phyloP scores from a whole-genome alignment of 2,797 vertebrate genomes.

The Prunella strophiata region DNA sequence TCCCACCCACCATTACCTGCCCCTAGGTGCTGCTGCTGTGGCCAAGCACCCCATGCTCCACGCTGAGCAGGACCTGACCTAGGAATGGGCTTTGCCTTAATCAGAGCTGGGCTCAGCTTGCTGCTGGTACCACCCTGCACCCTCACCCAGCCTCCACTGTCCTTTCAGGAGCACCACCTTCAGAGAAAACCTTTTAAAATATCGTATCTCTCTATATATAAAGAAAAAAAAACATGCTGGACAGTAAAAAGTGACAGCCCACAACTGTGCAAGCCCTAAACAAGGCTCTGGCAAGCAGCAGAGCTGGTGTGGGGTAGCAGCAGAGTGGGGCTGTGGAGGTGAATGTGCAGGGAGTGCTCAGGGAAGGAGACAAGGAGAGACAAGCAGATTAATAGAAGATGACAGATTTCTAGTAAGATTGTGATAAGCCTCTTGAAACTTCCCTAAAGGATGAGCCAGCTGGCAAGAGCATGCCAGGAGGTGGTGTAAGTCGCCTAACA shows the following conservation, averaged over 20 bases:
- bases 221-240: rapidly evolving
- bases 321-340: background rate
- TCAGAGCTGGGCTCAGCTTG: background rate
- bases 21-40: rapidly evolving
- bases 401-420: conserved; percentile 65
- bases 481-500: conserved; percentile 3
- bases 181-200: background rate
- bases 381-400: conserved; percentile 52
- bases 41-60: background rate
- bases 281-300: background rate
- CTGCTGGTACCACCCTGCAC: background rate
- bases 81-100: background rate
- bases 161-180: background rate
- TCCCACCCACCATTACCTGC: background rate
- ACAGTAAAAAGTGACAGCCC: background rate
- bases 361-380: conserved; percentile 8
- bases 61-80: rapidly evolving
- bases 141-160: background rate
- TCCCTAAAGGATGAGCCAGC: conserved; percentile 59
- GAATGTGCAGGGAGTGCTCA: background rate
- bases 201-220: rapidly evolving
- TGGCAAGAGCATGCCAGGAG: conserved; percentile 37
- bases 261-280: background rate
- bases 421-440: conserved; percentile 66
- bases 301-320: background rate